Evolutionary conservation across 2,113 vertebrate genomes (phyloP).

Genomic region (Zosterops lateralis): DNA sequence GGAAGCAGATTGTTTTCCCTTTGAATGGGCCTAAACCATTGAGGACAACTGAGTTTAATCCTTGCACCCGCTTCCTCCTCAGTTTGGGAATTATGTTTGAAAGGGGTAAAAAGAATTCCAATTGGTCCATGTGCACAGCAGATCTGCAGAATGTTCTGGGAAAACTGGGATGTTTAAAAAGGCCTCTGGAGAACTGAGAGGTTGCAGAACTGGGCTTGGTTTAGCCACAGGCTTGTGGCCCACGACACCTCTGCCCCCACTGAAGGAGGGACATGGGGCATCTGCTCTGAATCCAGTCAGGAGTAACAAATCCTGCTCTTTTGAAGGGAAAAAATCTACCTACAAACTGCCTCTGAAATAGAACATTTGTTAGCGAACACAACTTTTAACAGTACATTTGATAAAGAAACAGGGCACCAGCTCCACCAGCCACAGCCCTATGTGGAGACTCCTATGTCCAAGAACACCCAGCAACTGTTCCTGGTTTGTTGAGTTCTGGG

Average conservation of each 20-base stretch:
- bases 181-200: background rate
- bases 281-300: background rate
- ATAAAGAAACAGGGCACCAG: background rate
- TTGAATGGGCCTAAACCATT: background rate
- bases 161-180: background rate
- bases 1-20: conserved; percentile 33
- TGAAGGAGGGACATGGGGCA: fast-evolving
- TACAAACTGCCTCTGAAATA: background rate
- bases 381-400: background rate
- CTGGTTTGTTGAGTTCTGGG: background rate
- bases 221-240: background rate
- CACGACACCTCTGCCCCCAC: background rate
- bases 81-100: background rate
- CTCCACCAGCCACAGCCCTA: background rate
- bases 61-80: background rate
- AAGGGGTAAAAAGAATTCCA: background rate
- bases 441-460: background rate
- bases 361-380: background rate
- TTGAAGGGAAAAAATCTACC: background rate
- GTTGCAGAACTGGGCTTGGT: background rate
- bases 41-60: background rate
- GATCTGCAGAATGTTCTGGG: background rate
- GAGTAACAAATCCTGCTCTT: background rate
- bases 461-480: background rate
- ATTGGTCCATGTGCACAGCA: background rate